phyloP scores from a whole-genome alignment of 2,888 invertebrate species.

The Eilema sororculum region DNA sequence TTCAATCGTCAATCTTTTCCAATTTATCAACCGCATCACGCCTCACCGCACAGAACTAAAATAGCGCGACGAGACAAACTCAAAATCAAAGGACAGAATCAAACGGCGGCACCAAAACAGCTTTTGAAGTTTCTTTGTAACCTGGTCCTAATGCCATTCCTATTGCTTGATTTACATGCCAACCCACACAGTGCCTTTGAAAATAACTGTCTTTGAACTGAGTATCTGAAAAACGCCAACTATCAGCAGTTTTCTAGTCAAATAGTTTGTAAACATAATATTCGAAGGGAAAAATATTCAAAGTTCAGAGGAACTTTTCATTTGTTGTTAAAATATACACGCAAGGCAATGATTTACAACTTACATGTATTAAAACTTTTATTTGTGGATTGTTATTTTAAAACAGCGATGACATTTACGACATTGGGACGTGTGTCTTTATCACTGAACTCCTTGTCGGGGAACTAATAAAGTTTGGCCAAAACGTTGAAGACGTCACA shows the following conservation, averaged over 20 bases:
- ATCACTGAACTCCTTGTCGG: conserved; percentile 67
- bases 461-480: conserved; percentile 71
- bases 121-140: conserved; percentile 80
- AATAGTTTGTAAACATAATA: conserved; percentile 43
- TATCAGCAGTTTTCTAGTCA: conserved; percentile 34
- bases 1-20: conserved; percentile 38
- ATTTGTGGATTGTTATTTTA: conserved; percentile 67
- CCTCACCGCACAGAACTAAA: conserved; percentile 59
- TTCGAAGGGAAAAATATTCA: conserved; percentile 34
- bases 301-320: conserved; percentile 37
- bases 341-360: conserved; percentile 41
- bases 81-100: conserved; percentile 80
- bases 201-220: conserved; percentile 50
- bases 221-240: conserved; percentile 46
- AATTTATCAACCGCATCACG: conserved; percentile 46
- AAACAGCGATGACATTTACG: conserved; percentile 68
- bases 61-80: conserved; percentile 71
- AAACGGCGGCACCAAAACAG: conserved; percentile 66
- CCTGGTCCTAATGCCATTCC: conserved; percentile 67
- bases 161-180: conserved; percentile 60
- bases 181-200: conserved; percentile 44
- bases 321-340: conserved; percentile 43
- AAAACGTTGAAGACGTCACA: conserved; percentile 66
- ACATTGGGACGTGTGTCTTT: conserved; percentile 63
- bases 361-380: conserved; percentile 48